These are phyloP conservation scores for Cassiopea xamachana DNA, from an alignment of 30 jellyfish, hydroid and myxozoan species.

Conservation along the genomic window DNA sequence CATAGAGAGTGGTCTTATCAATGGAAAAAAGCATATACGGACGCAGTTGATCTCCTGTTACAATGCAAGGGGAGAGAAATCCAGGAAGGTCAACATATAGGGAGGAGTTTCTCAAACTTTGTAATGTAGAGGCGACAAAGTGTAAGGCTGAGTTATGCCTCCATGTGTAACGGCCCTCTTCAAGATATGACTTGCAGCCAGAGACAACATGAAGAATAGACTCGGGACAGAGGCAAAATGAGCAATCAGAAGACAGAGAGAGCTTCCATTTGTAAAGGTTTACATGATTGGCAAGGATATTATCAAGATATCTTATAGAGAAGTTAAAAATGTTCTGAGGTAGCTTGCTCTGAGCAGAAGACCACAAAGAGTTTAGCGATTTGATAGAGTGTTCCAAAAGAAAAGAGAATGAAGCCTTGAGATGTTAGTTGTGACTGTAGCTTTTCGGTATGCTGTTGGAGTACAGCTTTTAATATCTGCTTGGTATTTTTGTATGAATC, in stretches of 20 bases:
- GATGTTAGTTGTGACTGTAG: neutral
- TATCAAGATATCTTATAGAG: neutral
- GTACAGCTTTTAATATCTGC: no score
- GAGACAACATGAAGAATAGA: neutral
- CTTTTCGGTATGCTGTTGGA: no score
- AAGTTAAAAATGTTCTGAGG: neutral
- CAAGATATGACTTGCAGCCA: neutral
- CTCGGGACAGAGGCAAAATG: neutral
- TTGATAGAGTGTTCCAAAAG: neutral
- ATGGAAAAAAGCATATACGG: no score
- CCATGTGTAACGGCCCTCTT: neutral
- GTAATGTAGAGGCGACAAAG: neutral
- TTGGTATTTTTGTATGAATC: no score
- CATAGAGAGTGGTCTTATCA: no score
- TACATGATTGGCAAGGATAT: neutral
- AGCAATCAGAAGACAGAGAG: neutral
- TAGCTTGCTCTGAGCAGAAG: neutral
- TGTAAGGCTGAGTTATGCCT: neutral
- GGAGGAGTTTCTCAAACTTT: neutral
- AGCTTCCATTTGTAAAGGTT: neutral
- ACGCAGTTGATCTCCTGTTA: no score
- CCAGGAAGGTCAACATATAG: conserved; percentile 8
- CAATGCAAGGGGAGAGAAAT: neutral
- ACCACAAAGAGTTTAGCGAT: neutral
- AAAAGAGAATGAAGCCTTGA: neutral